phyloP scores from a whole-genome alignment of 2,888 invertebrate genomes.

The Empis stercorea region DNA sequence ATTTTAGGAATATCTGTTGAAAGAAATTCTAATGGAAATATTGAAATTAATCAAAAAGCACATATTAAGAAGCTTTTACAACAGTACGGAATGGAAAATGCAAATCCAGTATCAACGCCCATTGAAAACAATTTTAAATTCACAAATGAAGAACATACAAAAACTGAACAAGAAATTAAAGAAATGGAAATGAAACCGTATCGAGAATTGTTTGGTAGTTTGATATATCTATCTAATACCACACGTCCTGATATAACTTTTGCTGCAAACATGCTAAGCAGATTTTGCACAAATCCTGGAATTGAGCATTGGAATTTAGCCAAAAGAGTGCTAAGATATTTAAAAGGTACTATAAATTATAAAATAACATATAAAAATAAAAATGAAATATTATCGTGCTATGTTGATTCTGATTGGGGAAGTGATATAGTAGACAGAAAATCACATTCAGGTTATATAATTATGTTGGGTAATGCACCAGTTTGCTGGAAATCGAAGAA shows the following conservation, averaged over 20 bases:
- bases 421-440: background rate
- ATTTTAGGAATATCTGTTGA: slow-evolving; percentile 5
- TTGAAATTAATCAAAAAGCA: no score
- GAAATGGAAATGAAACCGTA: slow-evolving; percentile 2
- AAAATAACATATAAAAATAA: no score
- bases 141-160: no score
- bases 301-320: slow-evolving; percentile 1
- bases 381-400: background rate
- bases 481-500: background rate
- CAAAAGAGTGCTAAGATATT: no score
- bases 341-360: no score
- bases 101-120: background rate
- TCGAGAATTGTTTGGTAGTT: slow-evolving; percentile 2
- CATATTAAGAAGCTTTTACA: no score
- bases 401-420: slow-evolving; percentile 2
- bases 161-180: background rate
- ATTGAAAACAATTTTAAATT: background rate
- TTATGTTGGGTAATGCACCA: background rate
- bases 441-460: slow-evolving; percentile 2
- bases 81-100: background rate
- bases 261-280: slow-evolving; percentile 1
- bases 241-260: slow-evolving; percentile 3
- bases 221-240: background rate
- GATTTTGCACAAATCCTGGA: slow-evolving; percentile 4
- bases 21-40: no score